Base-by-base conservation (phyloP, 2,888 invertebrate genomes). In the Tachina lurida region DNA sequence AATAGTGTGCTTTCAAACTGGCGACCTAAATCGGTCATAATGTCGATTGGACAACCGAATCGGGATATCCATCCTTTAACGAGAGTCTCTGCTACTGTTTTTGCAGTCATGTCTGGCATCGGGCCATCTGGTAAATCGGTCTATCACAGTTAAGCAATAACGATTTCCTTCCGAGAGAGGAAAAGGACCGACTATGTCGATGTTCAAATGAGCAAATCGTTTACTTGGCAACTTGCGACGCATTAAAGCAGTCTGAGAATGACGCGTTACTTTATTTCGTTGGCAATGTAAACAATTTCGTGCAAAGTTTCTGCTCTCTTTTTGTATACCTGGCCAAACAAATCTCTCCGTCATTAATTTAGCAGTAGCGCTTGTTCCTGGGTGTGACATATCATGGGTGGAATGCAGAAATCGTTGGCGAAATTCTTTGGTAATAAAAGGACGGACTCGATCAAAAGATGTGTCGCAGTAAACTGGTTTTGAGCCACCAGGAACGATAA, bases 61-160 rank as follows among this genome's bases (percentile, higher is more conserved):
- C 67, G 71, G 4, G 80, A 49, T 47, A 94, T 90, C 93, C 93
- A 94, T 0, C 63, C 78, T 22, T 62, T 73, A n/a, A n/a, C n/a
- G n/a, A n/a, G n/a, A n/a, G n/a, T n/a, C n/a, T n/a, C n/a, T n/a
- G n/a, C n/a, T n/a, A n/a, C n/a, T n/a, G n/a, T n/a, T n/a, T n/a
- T n/a, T n/a, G n/a, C n/a, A n/a, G n/a, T n/a, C n/a, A n/a, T n/a
- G n/a, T n/a, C n/a, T n/a, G n/a, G n/a, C n/a, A n/a, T n/a, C n/a
- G n/a, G n/a, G n/a, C n/a, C n/a, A n/a, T n/a, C n/a, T n/a, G n/a
- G n/a, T n/a, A n/a, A n/a, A n/a, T n/a, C n/a, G n/a, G n/a, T n/a
- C n/a, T n/a, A n/a, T n/a, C n/a, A n/a, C n/a, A n/a, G n/a, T n/a
- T n/a, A n/a, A n/a, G n/a, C n/a, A n/a, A n/a, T n/a, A n/a, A n/a